Base-by-base conservation (phyloP, 1,140 invertebrate genomes). In the Sycophaga agraensis region DNA sequence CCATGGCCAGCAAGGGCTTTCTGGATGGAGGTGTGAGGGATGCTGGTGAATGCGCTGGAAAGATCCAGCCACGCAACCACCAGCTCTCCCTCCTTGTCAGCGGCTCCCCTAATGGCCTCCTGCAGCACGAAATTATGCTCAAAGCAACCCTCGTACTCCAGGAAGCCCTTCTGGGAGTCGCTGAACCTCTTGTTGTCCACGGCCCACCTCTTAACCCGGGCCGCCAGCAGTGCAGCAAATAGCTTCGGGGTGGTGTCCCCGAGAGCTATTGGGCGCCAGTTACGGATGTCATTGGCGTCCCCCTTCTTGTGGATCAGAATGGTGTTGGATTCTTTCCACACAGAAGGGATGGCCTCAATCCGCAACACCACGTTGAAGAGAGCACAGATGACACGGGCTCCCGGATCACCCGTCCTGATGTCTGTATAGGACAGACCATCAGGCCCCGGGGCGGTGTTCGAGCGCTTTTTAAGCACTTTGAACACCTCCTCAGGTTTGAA, bases 71-170 rank as follows among this genome's bases (percentile, higher is more conserved):
- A n/a, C n/a, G n/a, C n/a, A n/a, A n/a, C n/a, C n/a, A n/a, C n/a
- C n/a, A 28, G 77, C 22, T 28, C 53, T 34, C 22, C n/a, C 59
- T 24, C 56, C 1, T n/a, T n/a, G n/a, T n/a, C n/a, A n/a, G n/a
- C n/a, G 60, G 66, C n/a, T 65, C 8, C 7, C 68, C 28, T 35
- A 77, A 42, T 34, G 54, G n/a, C 21, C 7, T 67, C 37, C 37
- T 74, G 64, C 0, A 77, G 49, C 24, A 74, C 59, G 56, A 68
- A 78, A 45, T 77, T 79, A 63, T 80, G 73, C 56, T 79, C 76
- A 7, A 70, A 62, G 24, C 66, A 75, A 0, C 71, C 75, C 35
- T 79, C 72, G 46, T 67, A 66, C 11, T 59, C 58, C 21, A 71
- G 48, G 43, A 79, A 80, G 0, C 69, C 72, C 60, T 77, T 78